Evolutionary conservation across 2,888 invertebrate genomes (phyloP).

Genomic region (Drosophila tanythrix): DNA sequence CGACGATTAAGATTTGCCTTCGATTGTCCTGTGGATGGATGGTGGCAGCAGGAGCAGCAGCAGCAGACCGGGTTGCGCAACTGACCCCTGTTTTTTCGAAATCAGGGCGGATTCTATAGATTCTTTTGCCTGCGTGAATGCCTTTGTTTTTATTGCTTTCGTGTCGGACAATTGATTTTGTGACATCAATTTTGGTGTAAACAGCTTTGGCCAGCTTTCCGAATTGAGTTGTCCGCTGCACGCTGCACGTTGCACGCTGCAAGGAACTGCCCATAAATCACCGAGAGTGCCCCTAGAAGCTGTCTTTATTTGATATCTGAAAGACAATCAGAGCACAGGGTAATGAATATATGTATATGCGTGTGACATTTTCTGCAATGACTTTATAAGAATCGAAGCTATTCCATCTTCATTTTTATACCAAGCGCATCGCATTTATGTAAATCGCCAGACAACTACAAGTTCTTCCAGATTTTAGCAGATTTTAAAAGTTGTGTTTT

Average conservation of each 20-base stretch:
- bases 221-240: constrained; percentile 43
- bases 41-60: background rate
- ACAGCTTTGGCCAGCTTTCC: constrained; percentile 64
- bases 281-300: background rate
- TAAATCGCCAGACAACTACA: background rate
- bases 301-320: background rate
- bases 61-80: background rate
- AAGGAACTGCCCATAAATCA: constrained; percentile 37
- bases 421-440: background rate
- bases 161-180: constrained; percentile 74
- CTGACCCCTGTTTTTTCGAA: constrained; percentile 43
- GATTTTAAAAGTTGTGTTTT: background rate
- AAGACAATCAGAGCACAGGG: background rate
- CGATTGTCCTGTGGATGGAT: constrained; percentile 23
- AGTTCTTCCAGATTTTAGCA: no score
- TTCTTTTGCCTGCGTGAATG: background rate
- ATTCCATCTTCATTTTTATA: background rate
- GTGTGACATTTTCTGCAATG: background rate
- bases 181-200: constrained; percentile 74
- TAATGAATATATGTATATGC: background rate
- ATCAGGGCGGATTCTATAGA: constrained; percentile 4
- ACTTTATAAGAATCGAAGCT: background rate
- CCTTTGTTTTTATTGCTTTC: constrained; percentile 70
- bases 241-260: background rate
- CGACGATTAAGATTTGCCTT: constrained; percentile 27